Percentiles rank a stretch among this genome's conserved stretches.
phyloP scores from a whole-genome alignment of 2,888 invertebrate species.

The Ecliptopera silaceata region DNA sequence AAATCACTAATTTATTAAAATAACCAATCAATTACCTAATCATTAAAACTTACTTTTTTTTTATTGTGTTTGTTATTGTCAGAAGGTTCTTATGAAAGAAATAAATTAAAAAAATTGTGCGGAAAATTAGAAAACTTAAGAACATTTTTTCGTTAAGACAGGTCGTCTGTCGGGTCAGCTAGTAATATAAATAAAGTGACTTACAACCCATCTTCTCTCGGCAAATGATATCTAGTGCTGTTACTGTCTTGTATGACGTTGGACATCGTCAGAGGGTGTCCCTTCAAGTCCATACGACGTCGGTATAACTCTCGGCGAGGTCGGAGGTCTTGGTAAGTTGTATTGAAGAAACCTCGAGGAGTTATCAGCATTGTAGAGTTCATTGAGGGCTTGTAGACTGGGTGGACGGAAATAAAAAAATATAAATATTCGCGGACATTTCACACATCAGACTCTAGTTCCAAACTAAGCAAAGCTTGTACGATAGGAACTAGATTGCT shows the following conservation, averaged over 20 bases:
- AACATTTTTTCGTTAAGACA: too few relatives aligned
- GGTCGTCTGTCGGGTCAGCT: neutral
- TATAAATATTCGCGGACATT: too few relatives aligned
- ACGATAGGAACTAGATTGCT: too few relatives aligned
- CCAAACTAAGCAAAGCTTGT: too few relatives aligned
- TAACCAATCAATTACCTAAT: too few relatives aligned
- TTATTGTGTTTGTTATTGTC: too few relatives aligned
- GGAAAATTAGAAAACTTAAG: too few relatives aligned
- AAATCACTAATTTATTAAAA: too few relatives aligned
- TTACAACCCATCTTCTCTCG: slow-evolving; percentile 61
- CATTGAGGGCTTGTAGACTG: slow-evolving; percentile 60
- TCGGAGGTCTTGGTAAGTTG: slow-evolving; percentile 50
- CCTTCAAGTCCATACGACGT: slow-evolving; percentile 59
- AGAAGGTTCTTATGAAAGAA: too few relatives aligned
- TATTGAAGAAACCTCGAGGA: slow-evolving; percentile 56
- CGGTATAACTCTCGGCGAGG: slow-evolving; percentile 53
- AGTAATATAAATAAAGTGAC: slow-evolving; percentile 25
- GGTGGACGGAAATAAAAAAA: neutral
- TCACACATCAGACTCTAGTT: too few relatives aligned
- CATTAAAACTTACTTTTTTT: too few relatives aligned
- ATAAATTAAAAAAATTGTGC: too few relatives aligned
- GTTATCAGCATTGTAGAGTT: slow-evolving; percentile 43
- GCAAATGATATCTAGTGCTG: slow-evolving; percentile 53
- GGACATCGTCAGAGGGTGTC: slow-evolving; percentile 62
- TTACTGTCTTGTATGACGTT: slow-evolving; percentile 69